Base-by-base conservation (phyloP, 2,113 vertebrate genomes). In the Hippocampus barbouri region DNA sequence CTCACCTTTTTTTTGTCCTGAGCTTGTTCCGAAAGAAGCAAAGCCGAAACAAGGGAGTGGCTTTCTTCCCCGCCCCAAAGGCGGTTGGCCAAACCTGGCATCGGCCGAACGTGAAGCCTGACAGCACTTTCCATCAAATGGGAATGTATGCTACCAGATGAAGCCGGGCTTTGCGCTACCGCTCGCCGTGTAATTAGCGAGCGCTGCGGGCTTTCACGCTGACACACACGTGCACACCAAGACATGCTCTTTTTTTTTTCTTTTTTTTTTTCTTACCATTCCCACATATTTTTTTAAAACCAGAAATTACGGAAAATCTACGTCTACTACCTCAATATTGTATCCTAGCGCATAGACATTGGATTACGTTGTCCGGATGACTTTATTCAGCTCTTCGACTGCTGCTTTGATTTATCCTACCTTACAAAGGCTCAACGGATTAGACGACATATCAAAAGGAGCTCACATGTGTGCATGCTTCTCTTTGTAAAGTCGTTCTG, bases 71-170 rank as follows among this genome's bases (percentile, higher is more conserved):
- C 5, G 8, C 68, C 73, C 73, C 72, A 71, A 66, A 62, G 3
- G 79, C 11, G 79, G 74, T 84, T 79, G 71, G 34, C 34, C 1
- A 6, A 79, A 84, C 77, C 76, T 79, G 76, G 82, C 80, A 78
- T 67, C 71, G 80, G 81, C 78, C 78, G 12, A 66, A 67, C 56
- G 75, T 62, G 68, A 59, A 79, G 76, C 51, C 79, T 78, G 74
- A 88, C 87, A 76, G 75, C 74, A 70, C 81, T 79, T 87, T 83
- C 79, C 56, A 68, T 81, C 73, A 75, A 68, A 75, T 49, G 61
- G 71, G 76, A 89, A 85, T 89, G 89, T 85, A 83, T 84, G 76
- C 79, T 38, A 86, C 70, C 56, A 74, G 67, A 78, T 76, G 73
- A 83, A 76, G 68, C 75, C 74, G 72, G 54, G 25, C 61, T 75